phyloP scores from a whole-genome alignment of 1,140 invertebrate genomes.

The Aphelinus certus region DNA sequence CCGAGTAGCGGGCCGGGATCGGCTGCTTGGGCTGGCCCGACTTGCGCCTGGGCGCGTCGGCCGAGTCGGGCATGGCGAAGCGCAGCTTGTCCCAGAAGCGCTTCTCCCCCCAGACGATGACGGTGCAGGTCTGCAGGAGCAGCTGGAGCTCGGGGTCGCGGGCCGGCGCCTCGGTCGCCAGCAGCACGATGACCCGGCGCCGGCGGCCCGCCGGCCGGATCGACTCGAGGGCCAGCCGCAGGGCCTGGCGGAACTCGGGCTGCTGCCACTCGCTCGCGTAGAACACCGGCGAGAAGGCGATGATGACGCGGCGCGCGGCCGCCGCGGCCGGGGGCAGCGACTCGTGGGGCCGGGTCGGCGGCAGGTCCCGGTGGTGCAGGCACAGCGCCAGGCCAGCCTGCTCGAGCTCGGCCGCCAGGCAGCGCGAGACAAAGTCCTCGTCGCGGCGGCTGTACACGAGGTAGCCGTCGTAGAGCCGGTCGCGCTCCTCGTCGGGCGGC shows the following conservation, averaged over 20 bases:
- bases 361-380: conserved; percentile 79
- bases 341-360: conserved; percentile 74
- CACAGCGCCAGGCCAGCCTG: conserved; percentile 77
- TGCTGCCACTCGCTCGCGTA: conserved; percentile 80
- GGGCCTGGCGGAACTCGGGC: conserved; percentile 75
- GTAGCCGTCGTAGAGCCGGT: conserved; percentile 86
- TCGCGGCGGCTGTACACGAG: conserved; percentile 88
- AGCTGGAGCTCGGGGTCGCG: conserved; percentile 84
- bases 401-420: conserved; percentile 82
- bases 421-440: conserved; percentile 80
- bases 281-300: conserved; percentile 79
- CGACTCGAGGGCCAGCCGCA: conserved; percentile 79
- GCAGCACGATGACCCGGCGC: conserved; percentile 78
- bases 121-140: conserved; percentile 84
- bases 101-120: conserved; percentile 85
- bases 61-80: conserved; percentile 84
- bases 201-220: conserved; percentile 73
- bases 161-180: conserved; percentile 74
- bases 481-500: conserved; percentile 71
- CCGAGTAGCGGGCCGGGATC: conserved; percentile 67
- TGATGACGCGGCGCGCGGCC: conserved; percentile 75
- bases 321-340: conserved; percentile 83
- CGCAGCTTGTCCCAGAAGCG: conserved; percentile 90
- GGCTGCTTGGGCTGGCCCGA: conserved; percentile 45
- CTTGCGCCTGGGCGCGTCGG: conserved; percentile 59